Evolutionary conservation across 2,113 vertebrate genomes (phyloP), one percentile per base, ranked within the genome.

Genomic region (Lepus timidus): DNA sequence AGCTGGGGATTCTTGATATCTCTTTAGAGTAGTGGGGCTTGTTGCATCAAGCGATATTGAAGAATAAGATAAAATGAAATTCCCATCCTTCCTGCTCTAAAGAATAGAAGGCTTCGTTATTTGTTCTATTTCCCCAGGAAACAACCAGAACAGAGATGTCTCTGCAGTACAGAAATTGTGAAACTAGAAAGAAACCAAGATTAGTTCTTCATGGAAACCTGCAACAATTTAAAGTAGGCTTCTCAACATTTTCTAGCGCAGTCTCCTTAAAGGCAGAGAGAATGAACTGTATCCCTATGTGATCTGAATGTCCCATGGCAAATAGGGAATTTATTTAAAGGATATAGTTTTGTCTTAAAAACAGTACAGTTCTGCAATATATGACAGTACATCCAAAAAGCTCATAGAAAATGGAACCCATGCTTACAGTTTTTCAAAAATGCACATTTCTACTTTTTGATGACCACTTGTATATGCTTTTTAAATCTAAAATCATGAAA

Each of bases 81-180:
- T 51, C 12, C 19, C 29, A 78, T 33, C 12, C n/a, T 73, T 70
- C 7, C 10, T 12, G 19, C 8, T 70, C 31, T 89, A 70, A 5
- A 80, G 67, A 75, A 93, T 31, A 52, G 4, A 81, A 67, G 29
- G 25, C 8, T 86, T 51, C 29, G 74, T 84, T 64, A 58, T 29
- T 44, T 83, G 31, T 80, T 92, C 75, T 80, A 5, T 74, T 75
- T 91, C 49, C 52, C 16, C 79, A 75, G 65, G 44, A 80, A 94
- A 91, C 4, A 52, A 51, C 31, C 71, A 20, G 13, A 73, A 36
- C 29, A 9, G 3, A 22, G 83, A 3, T 88, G 1, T 51, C 39
- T 91, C 20, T 83, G 55, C 2, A 3, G 12, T 62, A 75, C n/a
- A 89, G 92, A 83, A 80, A 51, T 3, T 52, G 33, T 65, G 23